Conservation (phyloP, 1,140 invertebrate genomes). For the Geopemphigus sp. region DNA sequence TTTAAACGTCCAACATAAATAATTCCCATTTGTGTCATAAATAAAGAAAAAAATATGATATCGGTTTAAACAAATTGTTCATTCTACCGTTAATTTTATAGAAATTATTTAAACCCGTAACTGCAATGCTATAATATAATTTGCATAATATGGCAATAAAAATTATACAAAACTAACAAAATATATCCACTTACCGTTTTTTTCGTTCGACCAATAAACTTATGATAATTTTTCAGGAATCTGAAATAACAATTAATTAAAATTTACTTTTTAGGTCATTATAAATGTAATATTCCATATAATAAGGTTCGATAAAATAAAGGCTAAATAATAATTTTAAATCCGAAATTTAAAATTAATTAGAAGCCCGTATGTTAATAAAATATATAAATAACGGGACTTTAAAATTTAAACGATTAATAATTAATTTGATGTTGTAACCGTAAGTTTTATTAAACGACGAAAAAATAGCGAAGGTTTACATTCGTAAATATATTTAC, state of each 20-base stretch:
- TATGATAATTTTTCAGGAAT: neutral
- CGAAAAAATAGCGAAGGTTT: no score
- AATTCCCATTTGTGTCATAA: neutral
- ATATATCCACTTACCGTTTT: neutral
- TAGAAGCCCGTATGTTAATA: no score
- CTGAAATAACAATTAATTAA: neutral
- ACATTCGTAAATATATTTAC: no score
- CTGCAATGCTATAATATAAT: neutral
- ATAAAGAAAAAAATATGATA: neutral
- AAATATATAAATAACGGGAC: no score
- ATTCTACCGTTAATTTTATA: neutral
- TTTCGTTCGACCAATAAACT: neutral
- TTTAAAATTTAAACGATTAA: no score
- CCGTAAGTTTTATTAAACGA: no score
- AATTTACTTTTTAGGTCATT: no score
- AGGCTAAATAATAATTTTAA: no score
- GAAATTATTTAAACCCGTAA: neutral
- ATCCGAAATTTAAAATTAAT: no score
- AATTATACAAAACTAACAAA: neutral
- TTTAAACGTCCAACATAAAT: neutral
- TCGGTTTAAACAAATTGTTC: neutral
- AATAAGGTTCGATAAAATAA: no score
- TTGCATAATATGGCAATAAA: neutral
- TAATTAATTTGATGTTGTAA: no score
- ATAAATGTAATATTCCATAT: no score